These are phyloP conservation scores for Cacatua alba DNA, from an alignment of 2,113 vertebrate genomes.

Conservation along the genomic window DNA sequence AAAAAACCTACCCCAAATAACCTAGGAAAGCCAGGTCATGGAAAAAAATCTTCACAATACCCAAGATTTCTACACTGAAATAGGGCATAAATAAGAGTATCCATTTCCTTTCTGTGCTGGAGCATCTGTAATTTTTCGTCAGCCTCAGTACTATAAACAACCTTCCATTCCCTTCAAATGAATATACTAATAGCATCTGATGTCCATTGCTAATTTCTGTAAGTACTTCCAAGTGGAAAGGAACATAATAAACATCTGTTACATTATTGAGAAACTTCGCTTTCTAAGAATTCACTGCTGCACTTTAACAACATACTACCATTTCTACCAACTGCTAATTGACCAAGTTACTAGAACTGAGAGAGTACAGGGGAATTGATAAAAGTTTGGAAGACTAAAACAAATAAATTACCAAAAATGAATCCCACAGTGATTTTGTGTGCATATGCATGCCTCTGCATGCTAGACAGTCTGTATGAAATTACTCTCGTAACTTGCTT, in stretches of 20 bases:
- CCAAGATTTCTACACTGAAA: background rate
- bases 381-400: background rate
- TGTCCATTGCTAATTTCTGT: background rate
- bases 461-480: background rate
- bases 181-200: background rate
- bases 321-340: background rate
- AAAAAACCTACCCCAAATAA: background rate
- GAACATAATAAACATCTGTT: background rate
- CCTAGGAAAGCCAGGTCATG: background rate
- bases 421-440: background rate
- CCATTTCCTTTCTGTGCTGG: background rate
- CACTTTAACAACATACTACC: background rate
- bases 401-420: background rate
- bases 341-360: background rate
- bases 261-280: background rate
- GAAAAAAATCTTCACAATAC: background rate
- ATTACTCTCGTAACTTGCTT: background rate
- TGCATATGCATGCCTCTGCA: accelerated
- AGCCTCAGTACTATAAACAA: background rate
- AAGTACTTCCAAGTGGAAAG: background rate
- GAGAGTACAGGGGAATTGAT: background rate
- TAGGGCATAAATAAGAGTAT: background rate
- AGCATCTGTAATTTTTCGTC: background rate
- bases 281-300: slow-evolving; percentile 20
- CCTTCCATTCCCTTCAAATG: background rate